These are phyloP conservation scores for Tridacna gigas DNA, from an alignment of 2,888 invertebrate species.

Conservation along the genomic window DNA sequence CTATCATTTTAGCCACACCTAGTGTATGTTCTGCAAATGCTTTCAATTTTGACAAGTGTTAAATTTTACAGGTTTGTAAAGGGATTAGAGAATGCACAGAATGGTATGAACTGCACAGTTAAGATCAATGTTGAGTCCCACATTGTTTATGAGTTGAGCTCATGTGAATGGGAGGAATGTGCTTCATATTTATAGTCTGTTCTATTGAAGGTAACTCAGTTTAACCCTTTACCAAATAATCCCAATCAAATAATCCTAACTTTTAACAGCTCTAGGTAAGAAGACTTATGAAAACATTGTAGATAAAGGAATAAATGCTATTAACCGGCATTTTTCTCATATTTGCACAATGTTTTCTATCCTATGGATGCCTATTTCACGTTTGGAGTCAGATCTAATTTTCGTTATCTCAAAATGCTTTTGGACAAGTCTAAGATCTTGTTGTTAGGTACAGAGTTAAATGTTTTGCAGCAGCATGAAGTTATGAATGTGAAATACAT, in stretches of 20 bases:
- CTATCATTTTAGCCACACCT: too few species aligned
- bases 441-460: too few species aligned
- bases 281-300: not conserved
- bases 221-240: not conserved
- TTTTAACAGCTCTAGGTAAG: not conserved
- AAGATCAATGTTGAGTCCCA: not conserved
- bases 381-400: too few species aligned
- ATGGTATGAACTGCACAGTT: not conserved
- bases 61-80: not conserved
- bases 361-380: too few species aligned
- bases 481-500: too few species aligned
- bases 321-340: not conserved
- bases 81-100: not conserved
- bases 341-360: not conserved
- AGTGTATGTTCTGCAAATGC: too few species aligned
- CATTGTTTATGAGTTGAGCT: constrained; percentile 22
- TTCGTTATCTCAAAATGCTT: too few species aligned
- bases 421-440: too few species aligned
- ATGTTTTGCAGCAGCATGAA: too few species aligned
- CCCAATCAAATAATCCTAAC: not conserved
- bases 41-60: too few species aligned
- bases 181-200: constrained; percentile 6
- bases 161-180: not conserved
- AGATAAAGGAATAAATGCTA: not conserved
- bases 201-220: not conserved